Conservation (phyloP, 2,888 invertebrate species). For the Drosophila affinis region DNA sequence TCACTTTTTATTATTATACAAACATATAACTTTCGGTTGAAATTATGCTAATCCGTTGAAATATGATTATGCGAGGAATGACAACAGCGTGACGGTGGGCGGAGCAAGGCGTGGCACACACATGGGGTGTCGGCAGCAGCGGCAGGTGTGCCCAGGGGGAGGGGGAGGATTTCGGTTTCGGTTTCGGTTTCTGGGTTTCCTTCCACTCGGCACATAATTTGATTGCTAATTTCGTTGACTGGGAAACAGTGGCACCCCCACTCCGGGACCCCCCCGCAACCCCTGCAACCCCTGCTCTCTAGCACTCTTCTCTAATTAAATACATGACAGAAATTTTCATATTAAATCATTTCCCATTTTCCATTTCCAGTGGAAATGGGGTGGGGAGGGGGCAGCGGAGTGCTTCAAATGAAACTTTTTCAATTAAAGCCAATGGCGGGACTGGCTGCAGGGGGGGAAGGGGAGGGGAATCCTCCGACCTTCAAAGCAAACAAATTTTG, state of each 20-base stretch:
- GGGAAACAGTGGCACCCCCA: conserved; percentile 10
- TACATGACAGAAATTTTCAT: conserved; percentile 44
- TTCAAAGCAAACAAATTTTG: conserved; percentile 64
- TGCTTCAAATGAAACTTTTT: conserved; percentile 57
- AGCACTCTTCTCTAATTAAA: conserved; percentile 66
- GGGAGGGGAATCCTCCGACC: conserved; percentile 54
- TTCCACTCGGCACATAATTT: conserved; percentile 67
- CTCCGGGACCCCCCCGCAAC: too few species aligned
- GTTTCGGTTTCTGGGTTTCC: conserved; percentile 8
- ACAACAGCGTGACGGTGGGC: conserved; percentile 61
- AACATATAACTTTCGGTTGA: conserved; percentile 65
- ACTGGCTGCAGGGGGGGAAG: neutral
- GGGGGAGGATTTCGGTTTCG: conserved; percentile 20
- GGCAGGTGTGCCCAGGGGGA: conserved; percentile 37
- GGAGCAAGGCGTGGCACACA: conserved; percentile 5
- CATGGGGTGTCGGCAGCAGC: conserved; percentile 41
- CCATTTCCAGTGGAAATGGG: conserved; percentile 1
- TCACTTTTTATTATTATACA: conserved; percentile 79
- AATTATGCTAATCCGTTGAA: conserved; percentile 81
- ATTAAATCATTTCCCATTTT: conserved; percentile 56
- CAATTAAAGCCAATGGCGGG: conserved; percentile 62
- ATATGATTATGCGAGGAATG: conserved; percentile 79
- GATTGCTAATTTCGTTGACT: conserved; percentile 68
- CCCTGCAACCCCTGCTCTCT: neutral
- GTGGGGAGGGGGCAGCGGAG: neutral